phyloP scores from a whole-genome alignment of 2,888 invertebrate species.

The Proisotoma minuta region DNA sequence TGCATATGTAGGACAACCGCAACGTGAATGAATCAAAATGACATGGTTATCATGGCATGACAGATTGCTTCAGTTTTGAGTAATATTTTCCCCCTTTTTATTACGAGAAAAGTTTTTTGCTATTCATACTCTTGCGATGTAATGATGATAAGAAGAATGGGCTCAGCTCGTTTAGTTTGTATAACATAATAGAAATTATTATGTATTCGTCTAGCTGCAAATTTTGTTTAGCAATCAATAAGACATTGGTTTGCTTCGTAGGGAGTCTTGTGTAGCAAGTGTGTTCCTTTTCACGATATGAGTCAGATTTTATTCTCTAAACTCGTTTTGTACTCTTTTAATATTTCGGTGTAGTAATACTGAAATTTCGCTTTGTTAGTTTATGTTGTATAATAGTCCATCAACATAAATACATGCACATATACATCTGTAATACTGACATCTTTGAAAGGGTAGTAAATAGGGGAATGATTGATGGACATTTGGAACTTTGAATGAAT shows the following conservation, averaged over 20 bases:
- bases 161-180: neutral
- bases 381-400: neutral
- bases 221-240: conserved; percentile 16
- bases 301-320: conserved; percentile 18
- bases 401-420: conserved; percentile 1
- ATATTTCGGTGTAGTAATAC: too few species aligned
- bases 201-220: neutral
- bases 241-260: neutral
- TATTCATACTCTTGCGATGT: neutral
- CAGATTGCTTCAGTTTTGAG: conserved; percentile 33
- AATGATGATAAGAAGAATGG: neutral
- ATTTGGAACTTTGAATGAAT: conserved; percentile 14
- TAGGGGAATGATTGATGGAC: conserved; percentile 31
- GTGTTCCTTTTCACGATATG: conserved; percentile 1
- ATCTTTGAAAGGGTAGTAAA: conserved; percentile 17
- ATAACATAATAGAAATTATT: neutral
- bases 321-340: too few species aligned
- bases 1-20: neutral
- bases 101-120: neutral
- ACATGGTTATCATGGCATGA: conserved; percentile 26
- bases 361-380: neutral
- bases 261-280: conserved; percentile 10
- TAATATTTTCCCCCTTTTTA: neutral
- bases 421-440: conserved; percentile 15
- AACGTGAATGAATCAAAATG: conserved; percentile 8